phyloP scores from a whole-genome alignment of 2,888 invertebrate species.

The Chrysopilus asiliformis region DNA sequence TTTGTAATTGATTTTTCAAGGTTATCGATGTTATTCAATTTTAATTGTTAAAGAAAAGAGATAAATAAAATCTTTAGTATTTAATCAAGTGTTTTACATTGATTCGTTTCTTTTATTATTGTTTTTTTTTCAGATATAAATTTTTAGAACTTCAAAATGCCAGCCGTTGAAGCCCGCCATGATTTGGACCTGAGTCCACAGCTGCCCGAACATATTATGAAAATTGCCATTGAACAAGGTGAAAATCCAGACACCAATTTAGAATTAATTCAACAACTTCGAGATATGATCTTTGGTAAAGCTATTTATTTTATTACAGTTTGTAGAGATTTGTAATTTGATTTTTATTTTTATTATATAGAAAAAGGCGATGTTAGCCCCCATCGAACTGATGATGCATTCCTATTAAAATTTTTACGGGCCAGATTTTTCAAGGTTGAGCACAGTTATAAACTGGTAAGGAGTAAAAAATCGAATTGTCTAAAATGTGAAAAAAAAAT shows the following conservation, averaged over 20 bases:
- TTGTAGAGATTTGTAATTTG: neutral
- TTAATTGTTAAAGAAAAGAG: neutral
- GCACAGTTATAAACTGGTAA: conserved; percentile 61
- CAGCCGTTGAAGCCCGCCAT: conserved; percentile 22
- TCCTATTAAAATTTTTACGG: conserved; percentile 58
- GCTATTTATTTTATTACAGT: conserved; percentile 7
- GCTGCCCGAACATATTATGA: conserved; percentile 49
- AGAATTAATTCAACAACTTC: conserved; percentile 55
- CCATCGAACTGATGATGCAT: conserved; percentile 62
- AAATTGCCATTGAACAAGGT: conserved; percentile 49
- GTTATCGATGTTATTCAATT: no score
- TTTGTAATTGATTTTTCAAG: no score
- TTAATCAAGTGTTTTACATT: neutral
- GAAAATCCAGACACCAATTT: conserved; percentile 57
- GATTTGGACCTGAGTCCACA: conserved; percentile 49
- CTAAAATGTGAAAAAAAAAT: no score
- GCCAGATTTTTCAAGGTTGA: conserved; percentile 58
- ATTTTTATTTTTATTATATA: conserved; percentile 52
- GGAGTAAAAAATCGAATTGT: no score
- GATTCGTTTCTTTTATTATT: neutral
- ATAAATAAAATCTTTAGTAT: neutral
- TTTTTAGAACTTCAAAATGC: conserved; percentile 11
- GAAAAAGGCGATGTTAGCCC: conserved; percentile 63
- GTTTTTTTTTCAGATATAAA: neutral
- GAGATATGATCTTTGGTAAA: conserved; percentile 60